These are phyloP conservation scores for Cyprinodon variegatus DNA, from an alignment of 2,113 vertebrate species.

Conservation along the genomic window DNA sequence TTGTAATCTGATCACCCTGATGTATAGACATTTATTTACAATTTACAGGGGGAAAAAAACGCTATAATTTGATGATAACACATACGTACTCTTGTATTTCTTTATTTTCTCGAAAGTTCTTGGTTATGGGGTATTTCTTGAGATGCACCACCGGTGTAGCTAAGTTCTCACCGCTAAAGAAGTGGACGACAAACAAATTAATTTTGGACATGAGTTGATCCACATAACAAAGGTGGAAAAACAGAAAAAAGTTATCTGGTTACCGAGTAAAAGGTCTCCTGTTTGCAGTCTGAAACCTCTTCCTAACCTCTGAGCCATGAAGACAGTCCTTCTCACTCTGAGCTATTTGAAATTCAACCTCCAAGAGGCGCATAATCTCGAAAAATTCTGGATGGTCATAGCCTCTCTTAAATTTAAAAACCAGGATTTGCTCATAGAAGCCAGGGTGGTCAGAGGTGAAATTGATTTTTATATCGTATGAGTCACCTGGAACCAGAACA, in stretches of 20 bases:
- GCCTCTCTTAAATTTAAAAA: conserved; percentile 13
- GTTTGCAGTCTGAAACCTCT: rapidly evolving
- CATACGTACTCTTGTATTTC: background rate
- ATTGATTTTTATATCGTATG: conserved; percentile 10
- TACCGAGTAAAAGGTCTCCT: background rate
- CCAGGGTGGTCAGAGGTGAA: conserved; percentile 11
- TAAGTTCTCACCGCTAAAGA: background rate
- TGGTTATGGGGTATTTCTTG: background rate
- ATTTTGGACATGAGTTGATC: background rate
- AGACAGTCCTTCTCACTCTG: background rate
- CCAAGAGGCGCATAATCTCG: conserved; percentile 28
- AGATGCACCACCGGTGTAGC: background rate
- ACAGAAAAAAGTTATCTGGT: background rate
- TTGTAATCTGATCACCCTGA: background rate
- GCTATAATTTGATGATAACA: background rate
- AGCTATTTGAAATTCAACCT: background rate
- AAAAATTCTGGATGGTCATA: background rate
- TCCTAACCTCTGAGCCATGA: background rate
- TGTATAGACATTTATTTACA: background rate
- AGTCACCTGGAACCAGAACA: conserved; percentile 7
- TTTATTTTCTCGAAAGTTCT: background rate
- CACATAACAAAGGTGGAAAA: background rate
- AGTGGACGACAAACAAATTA: background rate
- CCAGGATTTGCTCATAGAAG: conserved; percentile 27
- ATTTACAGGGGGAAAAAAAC: background rate